Evolutionary conservation across 2,797 vertebrate species (phyloP), one percentile per base, ranked within the genome.

Genomic region (Chelon labrosus): DNA sequence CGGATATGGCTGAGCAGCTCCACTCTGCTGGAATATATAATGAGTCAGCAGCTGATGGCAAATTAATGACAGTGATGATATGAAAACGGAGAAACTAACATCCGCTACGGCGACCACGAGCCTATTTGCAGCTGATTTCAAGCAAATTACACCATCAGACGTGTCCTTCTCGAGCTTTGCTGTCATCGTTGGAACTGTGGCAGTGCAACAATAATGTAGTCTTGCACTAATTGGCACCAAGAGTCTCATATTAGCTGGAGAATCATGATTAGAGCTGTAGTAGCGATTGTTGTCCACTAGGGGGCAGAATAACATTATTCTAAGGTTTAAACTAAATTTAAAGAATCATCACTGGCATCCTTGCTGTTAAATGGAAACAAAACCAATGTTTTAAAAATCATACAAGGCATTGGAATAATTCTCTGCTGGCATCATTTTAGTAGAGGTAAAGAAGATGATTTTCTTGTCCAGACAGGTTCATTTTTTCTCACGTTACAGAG

Each of bases 291-390:
- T 74, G 1, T 38, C 80, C 91, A 87, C 60, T n/a, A 76, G 89
- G 64, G 65, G 65, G 79, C 87, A 89, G 83, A 87, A 72, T 44
- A 76, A 60, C 11, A 83, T 52, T 57, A 11, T 19, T 37, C 19
- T 44, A 20, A 55, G 38, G 10, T 20, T 27, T 3, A 7, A 60
- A 46, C 25, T 11, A n/a, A 0, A 12, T 8, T 3, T 0, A 1
- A 11, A 2, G 11, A 16, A 42, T 5, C 5, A 0, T 4, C 17
- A 39, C 16, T 41, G 0, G 12, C 2, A 14, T 56, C 51, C 7
- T 13, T 56, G 39, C 11, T 55, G 47, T 8, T 49, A 49, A n/a
- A 5, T 19, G 31, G 0, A 49, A 39, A 49, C 58, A 7, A 20
- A 12, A 4, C 16, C 6, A n/a, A 27, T 19, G 7, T 35, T 35